Evolutionary conservation across 2,888 invertebrate genomes (phyloP).

Genomic region (Ectemnius lituratus): DNA sequence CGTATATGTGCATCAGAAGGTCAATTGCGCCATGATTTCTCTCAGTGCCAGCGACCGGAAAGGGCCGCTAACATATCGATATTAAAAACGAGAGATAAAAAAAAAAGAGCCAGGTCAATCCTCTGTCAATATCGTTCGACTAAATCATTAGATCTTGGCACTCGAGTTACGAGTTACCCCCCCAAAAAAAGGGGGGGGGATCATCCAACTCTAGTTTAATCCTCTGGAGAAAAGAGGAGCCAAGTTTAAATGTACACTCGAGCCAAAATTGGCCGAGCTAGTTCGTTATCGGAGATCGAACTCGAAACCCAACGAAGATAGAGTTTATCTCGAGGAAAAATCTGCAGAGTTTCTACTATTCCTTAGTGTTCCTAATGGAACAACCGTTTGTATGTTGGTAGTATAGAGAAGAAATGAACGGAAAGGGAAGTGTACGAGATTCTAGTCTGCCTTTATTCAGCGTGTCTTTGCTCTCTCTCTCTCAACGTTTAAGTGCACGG

Average conservation of each 20-base stretch:
- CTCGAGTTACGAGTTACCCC: no score
- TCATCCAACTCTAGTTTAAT: no score
- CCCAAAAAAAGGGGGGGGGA: no score
- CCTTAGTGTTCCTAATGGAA: slow-evolving; percentile 39
- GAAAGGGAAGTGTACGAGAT: slow-evolving; percentile 5
- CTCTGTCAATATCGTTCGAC: no score
- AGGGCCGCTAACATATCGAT: no score
- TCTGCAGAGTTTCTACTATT: slow-evolving; percentile 19
- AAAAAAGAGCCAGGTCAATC: no score
- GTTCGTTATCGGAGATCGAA: not conserved
- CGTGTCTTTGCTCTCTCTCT: slow-evolving; percentile 33
- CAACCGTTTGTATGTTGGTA: not conserved
- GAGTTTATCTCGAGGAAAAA: slow-evolving; percentile 16
- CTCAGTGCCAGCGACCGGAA: not conserved
- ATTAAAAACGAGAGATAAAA: no score
- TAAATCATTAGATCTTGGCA: no score
- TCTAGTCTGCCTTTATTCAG: slow-evolving; percentile 44
- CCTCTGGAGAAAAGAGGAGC: no score
- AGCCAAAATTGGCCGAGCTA: slow-evolving; percentile 19
- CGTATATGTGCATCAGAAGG: not conserved
- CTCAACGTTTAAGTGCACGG: slow-evolving; percentile 47
- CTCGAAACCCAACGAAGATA: not conserved
- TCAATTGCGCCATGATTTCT: not conserved
- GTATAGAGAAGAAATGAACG: slow-evolving; percentile 19
- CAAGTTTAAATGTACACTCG: not conserved